Conservation (phyloP, 2,888 invertebrate genomes). For the Ectropis crepuscularia region DNA sequence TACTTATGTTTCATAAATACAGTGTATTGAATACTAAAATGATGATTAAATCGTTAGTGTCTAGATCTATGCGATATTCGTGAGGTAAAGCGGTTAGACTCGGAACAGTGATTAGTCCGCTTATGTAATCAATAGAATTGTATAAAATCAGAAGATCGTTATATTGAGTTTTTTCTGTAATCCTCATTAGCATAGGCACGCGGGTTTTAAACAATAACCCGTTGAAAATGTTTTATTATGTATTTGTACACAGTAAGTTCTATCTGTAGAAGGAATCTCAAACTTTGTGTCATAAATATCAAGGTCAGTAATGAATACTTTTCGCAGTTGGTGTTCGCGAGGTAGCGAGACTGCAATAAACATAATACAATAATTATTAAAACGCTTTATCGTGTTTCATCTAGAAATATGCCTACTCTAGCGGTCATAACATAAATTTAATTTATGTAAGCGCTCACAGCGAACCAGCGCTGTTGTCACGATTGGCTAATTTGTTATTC, state of each 20-base stretch:
- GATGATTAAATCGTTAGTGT: conserved; percentile 6
- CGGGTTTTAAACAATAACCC: conserved; percentile 33
- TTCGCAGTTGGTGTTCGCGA: conserved; percentile 56
- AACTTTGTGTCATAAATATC: conserved; percentile 69
- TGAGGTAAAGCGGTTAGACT: conserved; percentile 17
- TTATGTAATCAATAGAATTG: conserved; percentile 30
- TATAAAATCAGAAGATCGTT: conserved; percentile 25
- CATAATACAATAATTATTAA: conserved; percentile 37
- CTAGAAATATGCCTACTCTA: conserved; percentile 47
- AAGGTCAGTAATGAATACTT: conserved; percentile 64
- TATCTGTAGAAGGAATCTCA: conserved; percentile 55
- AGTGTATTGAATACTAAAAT: conserved; percentile 13
- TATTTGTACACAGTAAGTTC: conserved; percentile 44
- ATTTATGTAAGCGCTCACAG: conserved; percentile 46
- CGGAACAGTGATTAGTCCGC: conserved; percentile 16
- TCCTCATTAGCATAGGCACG: conserved; percentile 34
- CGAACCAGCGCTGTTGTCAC: conserved; percentile 18
- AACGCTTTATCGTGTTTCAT: conserved; percentile 48
- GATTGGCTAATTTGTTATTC: conserved; percentile 22
- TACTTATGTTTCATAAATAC: conserved; percentile 33
- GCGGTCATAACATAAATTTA: conserved; percentile 41
- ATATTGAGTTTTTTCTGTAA: conserved; percentile 29
- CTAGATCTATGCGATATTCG: conserved; percentile 15
- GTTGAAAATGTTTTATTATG: conserved; percentile 38
- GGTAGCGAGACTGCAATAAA: conserved; percentile 50